These are phyloP conservation scores for Cyprinodon diabolis DNA, from an alignment of 2,797 vertebrate genomes.

Conservation along the genomic window DNA sequence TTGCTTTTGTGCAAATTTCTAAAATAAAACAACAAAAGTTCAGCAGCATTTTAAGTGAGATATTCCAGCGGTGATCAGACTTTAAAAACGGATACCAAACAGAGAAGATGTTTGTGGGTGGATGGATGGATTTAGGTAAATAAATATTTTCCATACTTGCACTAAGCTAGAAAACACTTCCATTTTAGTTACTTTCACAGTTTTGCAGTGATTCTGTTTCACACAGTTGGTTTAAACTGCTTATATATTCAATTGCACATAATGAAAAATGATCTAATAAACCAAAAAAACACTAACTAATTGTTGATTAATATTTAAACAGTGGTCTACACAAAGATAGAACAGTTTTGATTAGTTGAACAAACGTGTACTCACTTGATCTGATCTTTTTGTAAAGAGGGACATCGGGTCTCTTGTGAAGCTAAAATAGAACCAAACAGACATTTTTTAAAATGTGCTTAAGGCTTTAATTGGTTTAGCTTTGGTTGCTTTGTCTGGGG, in stretches of 20 bases:
- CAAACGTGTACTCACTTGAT: conserved; percentile 77
- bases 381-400: conserved; percentile 86
- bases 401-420: conserved; percentile 84
- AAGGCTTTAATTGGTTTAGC: not conserved
- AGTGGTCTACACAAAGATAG: conserved; percentile 5
- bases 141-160: not conserved
- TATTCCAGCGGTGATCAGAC: too few species aligned
- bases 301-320: not conserved
- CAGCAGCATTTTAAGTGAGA: not conserved
- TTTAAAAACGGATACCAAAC: not conserved
- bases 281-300: not conserved
- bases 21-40: not conserved
- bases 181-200: not conserved
- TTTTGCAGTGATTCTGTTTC: not conserved
- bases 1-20: too few species aligned
- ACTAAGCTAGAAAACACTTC: not conserved
- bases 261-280: conserved; percentile 1
- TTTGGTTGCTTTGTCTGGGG: not conserved
- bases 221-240: conserved; percentile 5
- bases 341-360: not conserved
- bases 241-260: conserved; percentile 20
- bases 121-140: not conserved
- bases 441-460: not conserved
- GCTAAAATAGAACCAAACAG: conserved; percentile 62
- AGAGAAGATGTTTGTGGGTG: too few species aligned